A percentile compares a stretch with the other conserved stretches of the same genome.
phyloP scores from a whole-genome alignment of 2,888 invertebrate species.

The Stenodema calcarata region DNA sequence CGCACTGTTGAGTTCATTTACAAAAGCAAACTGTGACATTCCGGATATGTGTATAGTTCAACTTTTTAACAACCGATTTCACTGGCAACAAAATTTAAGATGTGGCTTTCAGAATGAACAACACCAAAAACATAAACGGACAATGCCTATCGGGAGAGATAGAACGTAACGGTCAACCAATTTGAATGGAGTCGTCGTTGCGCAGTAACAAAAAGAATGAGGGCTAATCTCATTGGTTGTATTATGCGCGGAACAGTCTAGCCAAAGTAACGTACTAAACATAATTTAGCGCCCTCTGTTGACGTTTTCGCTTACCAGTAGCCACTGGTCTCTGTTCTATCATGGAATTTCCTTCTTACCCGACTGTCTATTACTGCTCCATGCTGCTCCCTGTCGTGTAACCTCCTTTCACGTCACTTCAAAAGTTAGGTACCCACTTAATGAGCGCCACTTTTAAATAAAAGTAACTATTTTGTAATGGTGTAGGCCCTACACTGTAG shows the following conservation, averaged over 20 bases:
- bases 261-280: no score
- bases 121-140: neutral
- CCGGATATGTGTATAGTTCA: neutral
- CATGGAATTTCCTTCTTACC: no score
- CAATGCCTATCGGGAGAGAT: neutral
- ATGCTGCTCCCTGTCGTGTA: no score
- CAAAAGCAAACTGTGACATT: slow-evolving; percentile 82
- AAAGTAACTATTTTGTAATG: no score
- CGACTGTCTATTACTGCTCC: no score
- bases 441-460: no score
- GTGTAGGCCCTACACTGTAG: no score
- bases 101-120: neutral
- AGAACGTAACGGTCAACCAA: neutral
- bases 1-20: slow-evolving; percentile 80
- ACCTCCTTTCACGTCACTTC: no score
- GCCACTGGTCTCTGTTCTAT: no score
- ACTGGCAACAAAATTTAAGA: neutral
- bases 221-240: neutral
- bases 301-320: no score
- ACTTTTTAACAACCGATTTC: neutral
- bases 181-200: neutral
- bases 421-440: no score
- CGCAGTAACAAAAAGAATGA: neutral
- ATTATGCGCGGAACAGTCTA: neutral
- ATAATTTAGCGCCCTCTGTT: no score